These are phyloP conservation scores for Octodonta nipae DNA, from an alignment of 2,888 invertebrate species.

Conservation along the genomic window DNA sequence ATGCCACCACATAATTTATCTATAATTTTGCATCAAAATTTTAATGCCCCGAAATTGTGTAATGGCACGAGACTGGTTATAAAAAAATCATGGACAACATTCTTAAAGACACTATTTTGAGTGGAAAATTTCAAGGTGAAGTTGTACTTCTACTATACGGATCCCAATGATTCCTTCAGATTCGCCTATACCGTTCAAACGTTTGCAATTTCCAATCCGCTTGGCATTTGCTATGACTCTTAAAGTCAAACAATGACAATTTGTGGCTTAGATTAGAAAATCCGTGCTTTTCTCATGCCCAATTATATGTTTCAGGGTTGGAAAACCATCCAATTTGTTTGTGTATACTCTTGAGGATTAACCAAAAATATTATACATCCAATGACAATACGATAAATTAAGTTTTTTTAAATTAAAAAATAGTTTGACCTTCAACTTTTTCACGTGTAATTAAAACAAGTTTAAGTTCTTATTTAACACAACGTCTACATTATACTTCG, in stretches of 20 bases:
- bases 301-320: conserved; percentile 3
- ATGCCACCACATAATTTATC: conserved; percentile 2
- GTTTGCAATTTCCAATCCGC: conserved; percentile 1
- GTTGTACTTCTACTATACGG: conserved; percentile 21
- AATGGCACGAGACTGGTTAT: conserved; percentile 18
- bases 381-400: not conserved
- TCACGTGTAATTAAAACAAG: conserved; percentile 1
- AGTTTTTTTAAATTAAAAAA: conserved; percentile 1
- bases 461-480: not conserved
- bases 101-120: conserved; percentile 22
- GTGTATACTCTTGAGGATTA: conserved; percentile 2
- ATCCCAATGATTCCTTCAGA: conserved; percentile 19
- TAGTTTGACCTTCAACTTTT: not conserved
- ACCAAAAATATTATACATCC: conserved; percentile 1
- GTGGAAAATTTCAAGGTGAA: conserved; percentile 16
- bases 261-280: conserved; percentile 3
- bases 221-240: conserved; percentile 1
- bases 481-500: not conserved
- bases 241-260: conserved; percentile 2
- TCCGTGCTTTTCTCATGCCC: conserved; percentile 3
- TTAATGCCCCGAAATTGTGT: conserved; percentile 10
- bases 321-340: conserved; percentile 3
- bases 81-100: conserved; percentile 20
- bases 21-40: conserved; percentile 3
- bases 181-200: conserved; percentile 3